Evolutionary conservation across 2,113 vertebrate species (phyloP).

Genomic region (Dissostichus mawsoni): DNA sequence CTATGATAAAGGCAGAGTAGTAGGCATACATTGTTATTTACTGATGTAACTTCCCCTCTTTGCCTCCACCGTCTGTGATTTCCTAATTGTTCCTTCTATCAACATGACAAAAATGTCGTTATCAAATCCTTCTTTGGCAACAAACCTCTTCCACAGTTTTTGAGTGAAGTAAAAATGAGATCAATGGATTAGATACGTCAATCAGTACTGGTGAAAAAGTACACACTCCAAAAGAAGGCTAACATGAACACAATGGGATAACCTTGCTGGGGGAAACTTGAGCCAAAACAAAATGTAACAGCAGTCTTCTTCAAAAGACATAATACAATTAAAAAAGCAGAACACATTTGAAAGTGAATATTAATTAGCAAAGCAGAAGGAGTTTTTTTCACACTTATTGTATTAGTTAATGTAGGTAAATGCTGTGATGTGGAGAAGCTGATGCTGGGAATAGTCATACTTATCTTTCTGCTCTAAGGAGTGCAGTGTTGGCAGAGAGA

Average conservation of each 20-base stretch:
- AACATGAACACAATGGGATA: background rate
- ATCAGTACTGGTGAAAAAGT: background rate
- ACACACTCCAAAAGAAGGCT: background rate
- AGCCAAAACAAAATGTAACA: background rate
- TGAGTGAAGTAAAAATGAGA: background rate
- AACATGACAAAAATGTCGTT: background rate
- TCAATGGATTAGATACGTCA: background rate
- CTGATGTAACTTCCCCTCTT: too few species aligned
- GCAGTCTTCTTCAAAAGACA: background rate
- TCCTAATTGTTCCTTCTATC: background rate
- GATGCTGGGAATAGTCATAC: conserved; percentile 20
- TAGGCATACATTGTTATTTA: too few species aligned
- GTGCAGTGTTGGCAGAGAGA: conserved; percentile 50
- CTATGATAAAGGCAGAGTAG: too few species aligned
- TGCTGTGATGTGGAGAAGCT: conserved; percentile 11
- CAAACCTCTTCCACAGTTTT: background rate
- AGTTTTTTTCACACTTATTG: background rate
- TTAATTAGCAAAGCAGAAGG: background rate
- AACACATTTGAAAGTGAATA: background rate
- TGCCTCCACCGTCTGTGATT: too few species aligned
- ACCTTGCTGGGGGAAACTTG: background rate
- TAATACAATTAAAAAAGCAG: background rate
- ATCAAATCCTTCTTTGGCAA: background rate
- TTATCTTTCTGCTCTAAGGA: conserved; percentile 30
- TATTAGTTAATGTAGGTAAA: conserved; percentile 3